Conservation (phyloP, 2,888 invertebrate genomes). For the Chrysodeixis includens region DNA sequence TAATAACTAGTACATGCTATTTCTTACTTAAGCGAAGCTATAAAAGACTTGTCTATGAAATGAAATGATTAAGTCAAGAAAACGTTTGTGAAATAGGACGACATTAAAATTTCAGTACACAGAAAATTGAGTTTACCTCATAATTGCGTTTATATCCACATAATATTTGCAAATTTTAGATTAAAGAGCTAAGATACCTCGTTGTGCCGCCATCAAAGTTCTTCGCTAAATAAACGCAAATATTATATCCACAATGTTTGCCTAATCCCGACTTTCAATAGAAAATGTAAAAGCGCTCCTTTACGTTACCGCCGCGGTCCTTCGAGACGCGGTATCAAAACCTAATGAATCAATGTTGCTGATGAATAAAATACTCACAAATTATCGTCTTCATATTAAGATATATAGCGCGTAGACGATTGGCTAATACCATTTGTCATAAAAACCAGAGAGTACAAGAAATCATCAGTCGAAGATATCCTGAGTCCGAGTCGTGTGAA, state of each 20-base stretch:
- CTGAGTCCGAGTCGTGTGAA: constrained; percentile 39
- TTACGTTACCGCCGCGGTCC: constrained; percentile 9
- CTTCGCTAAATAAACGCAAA: constrained; percentile 9
- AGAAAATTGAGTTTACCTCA: constrained; percentile 4
- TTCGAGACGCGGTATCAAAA: constrained; percentile 2
- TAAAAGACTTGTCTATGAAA: too few species aligned
- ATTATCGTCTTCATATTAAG: not conserved
- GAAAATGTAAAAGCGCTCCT: not conserved
- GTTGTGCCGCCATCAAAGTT: not conserved
- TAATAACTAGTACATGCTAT: too few species aligned
- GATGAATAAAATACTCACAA: not conserved
- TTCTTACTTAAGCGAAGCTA: too few species aligned
- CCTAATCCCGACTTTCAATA: not conserved
- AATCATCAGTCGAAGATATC: constrained; percentile 49
- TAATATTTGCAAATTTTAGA: not conserved
- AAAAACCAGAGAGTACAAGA: constrained; percentile 29
- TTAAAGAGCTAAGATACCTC: not conserved
- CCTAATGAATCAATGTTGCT: not conserved
- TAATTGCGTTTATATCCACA: constrained; percentile 2
- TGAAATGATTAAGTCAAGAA: not conserved
- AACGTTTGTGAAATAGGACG: not conserved
- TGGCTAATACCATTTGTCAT: not conserved
- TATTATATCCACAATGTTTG: constrained; percentile 9
- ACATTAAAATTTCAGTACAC: too few species aligned
- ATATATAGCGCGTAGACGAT: not conserved